These are phyloP conservation scores for Aleiodes sp. DNA, from an alignment of 1,140 invertebrate genomes.

Conservation along the genomic window DNA sequence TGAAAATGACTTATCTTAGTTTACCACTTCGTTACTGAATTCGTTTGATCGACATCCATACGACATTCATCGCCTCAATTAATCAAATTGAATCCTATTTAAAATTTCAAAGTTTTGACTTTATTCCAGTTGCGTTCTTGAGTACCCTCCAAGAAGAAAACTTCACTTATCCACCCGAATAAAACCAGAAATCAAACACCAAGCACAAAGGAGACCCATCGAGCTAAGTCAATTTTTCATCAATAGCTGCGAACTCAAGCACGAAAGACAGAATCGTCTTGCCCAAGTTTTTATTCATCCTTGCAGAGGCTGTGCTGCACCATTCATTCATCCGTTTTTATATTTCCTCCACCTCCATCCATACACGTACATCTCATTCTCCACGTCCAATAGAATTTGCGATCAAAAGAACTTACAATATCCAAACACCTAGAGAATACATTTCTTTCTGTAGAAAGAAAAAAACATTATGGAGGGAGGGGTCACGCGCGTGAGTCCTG, in stretches of 20 bases:
- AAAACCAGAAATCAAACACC: not conserved
- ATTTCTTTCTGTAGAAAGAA: too few relatives aligned
- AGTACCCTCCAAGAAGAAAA: too few relatives aligned
- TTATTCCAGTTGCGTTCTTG: too few relatives aligned
- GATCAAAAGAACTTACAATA: slow-evolving; percentile 48
- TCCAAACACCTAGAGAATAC: not conserved
- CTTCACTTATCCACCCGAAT: too few relatives aligned
- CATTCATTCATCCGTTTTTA: not conserved
- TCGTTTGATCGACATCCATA: too few relatives aligned
- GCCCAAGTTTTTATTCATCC: slow-evolving; percentile 14
- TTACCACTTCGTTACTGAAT: too few relatives aligned
- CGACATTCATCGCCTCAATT: too few relatives aligned
- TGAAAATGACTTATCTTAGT: too few relatives aligned
- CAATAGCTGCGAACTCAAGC: slow-evolving; percentile 24
- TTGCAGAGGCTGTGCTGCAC: slow-evolving; percentile 15
- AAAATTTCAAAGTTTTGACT: too few relatives aligned
- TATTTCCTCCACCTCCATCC: not conserved
- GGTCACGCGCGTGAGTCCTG: slow-evolving; percentile 28
- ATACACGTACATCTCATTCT: slow-evolving; percentile 24
- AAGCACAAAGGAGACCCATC: not conserved
- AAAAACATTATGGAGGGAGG: slow-evolving; percentile 39
- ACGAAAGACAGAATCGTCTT: slow-evolving; percentile 25
- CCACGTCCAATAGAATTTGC: slow-evolving; percentile 53
- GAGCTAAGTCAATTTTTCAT: slow-evolving; percentile 22
- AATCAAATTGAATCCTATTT: too few relatives aligned